Conservation (phyloP, 1,140 invertebrate species). For the Pygmarrhopalites habei region DNA sequence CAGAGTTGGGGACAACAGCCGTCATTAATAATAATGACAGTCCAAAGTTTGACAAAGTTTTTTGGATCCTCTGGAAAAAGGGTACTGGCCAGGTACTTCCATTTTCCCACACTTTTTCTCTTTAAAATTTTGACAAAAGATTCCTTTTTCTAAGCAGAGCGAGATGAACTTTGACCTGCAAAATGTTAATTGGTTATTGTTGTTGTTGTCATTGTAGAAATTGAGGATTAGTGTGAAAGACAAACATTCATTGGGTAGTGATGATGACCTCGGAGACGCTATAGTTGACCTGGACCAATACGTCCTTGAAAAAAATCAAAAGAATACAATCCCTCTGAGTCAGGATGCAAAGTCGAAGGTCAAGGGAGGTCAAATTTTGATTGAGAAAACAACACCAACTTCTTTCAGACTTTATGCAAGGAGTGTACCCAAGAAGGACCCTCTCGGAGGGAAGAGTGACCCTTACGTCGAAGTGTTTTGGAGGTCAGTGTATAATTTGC, state of each 20-base stretch:
- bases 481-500: too few relatives aligned
- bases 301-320: conserved; percentile 28
- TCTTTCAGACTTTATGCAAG: conserved; percentile 23
- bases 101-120: background rate
- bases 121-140: background rate
- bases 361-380: conserved; percentile 15
- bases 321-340: conserved; percentile 12
- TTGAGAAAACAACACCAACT: conserved; percentile 18
- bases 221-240: conserved; percentile 15
- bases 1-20: conserved; percentile 13
- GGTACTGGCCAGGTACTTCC: conserved; percentile 22
- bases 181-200: background rate
- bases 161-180: background rate
- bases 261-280: conserved; percentile 21
- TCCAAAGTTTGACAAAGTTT: conserved; percentile 25
- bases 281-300: conserved; percentile 20
- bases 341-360: too few relatives aligned
- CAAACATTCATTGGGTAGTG: conserved; percentile 2
- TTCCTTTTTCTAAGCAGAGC: background rate
- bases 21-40: conserved; percentile 18
- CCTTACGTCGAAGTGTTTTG: conserved; percentile 23
- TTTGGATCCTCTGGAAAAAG: conserved; percentile 24
- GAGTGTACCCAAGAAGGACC: conserved; percentile 20
- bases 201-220: background rate
- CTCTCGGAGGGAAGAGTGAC: conserved; percentile 16